Evolutionary conservation across 2,113 vertebrate genomes (phyloP), one percentile per base, ranked within the genome.

Genomic region (Pagrus major): DNA sequence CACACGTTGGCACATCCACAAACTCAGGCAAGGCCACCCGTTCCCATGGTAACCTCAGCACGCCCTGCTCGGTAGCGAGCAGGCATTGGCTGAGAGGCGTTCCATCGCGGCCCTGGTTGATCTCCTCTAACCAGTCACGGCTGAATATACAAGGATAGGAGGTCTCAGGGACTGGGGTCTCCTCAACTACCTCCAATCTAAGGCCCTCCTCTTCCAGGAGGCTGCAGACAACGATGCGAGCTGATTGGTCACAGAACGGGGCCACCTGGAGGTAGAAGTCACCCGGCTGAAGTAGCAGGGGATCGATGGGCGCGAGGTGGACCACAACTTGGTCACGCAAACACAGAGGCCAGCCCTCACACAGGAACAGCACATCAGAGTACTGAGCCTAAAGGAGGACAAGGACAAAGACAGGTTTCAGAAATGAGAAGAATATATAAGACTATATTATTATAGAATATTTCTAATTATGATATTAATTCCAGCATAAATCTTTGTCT

Each of bases 341-440:
- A 71, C 97, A 98, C 65, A 98, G 86, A 0, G 97, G 97, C 97
- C 97, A 98, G 89, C 97, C 97, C n/a, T 96, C 95, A 1, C 95
- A 96, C 74, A 95, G 88, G 89, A 97, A 98, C 52, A 97, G 90
- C 60, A 92, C 81, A 80, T 95, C 94, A 51, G 93, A 86, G 82
- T 96, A 97, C 63, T 94, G 94, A 56, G 95, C 96, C 97, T 99
- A 78, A 46, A 61, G 25, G 21, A 9, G 31, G 25, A 80, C 14
- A 72, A 65, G 3, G 31, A 61, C 4, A 69, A 5, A 14, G 51
- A 70, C 9, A 64, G 14, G 7, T 42, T 66, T 66, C 16, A 63
- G 47, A 55, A 42, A 44, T 58, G 27, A 27, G 2, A 56, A 41
- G 4, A 1, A 41, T 8, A 31, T 44, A 6, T n/a, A n/a, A n/a